Evolutionary conservation across 2,797 vertebrate genomes (phyloP).

Genomic region (Schizopygopsis malacanthus): DNA sequence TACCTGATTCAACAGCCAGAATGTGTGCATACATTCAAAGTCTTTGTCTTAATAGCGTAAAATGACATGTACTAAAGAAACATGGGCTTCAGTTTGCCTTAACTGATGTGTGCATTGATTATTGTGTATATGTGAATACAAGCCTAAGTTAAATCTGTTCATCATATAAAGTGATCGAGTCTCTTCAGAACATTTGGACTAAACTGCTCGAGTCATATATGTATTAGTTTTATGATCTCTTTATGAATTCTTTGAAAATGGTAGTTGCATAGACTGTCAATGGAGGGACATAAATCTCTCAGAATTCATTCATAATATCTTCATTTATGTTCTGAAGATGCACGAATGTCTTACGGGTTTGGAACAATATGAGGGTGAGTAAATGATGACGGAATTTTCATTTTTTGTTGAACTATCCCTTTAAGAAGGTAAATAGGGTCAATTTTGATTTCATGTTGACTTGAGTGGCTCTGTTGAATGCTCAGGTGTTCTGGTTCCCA

Average conservation of each 20-base stretch:
- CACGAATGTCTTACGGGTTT: not conserved
- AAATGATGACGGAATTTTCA: not conserved
- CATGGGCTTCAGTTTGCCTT: not conserved
- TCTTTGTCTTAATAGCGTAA: no score
- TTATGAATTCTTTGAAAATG: not conserved
- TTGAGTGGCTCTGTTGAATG: not conserved
- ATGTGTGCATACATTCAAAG: no score
- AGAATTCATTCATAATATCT: not conserved
- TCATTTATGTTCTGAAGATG: not conserved
- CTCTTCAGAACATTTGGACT: not conserved
- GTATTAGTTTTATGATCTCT: not conserved
- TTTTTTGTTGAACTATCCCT: not conserved
- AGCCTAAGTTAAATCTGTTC: not conserved
- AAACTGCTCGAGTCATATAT: not conserved
- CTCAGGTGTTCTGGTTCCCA: slow-evolving; percentile 58
- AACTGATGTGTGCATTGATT: not conserved
- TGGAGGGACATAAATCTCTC: not conserved
- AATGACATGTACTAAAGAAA: no score
- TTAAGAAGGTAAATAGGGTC: not conserved
- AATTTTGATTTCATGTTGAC: not conserved
- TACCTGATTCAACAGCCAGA: no score
- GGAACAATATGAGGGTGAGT: not conserved
- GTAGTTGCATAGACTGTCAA: not conserved
- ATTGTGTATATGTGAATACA: not conserved
- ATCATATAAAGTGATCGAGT: not conserved